Base-by-base conservation (phyloP, 1,140 invertebrate species). In the Pinna nobilis region DNA sequence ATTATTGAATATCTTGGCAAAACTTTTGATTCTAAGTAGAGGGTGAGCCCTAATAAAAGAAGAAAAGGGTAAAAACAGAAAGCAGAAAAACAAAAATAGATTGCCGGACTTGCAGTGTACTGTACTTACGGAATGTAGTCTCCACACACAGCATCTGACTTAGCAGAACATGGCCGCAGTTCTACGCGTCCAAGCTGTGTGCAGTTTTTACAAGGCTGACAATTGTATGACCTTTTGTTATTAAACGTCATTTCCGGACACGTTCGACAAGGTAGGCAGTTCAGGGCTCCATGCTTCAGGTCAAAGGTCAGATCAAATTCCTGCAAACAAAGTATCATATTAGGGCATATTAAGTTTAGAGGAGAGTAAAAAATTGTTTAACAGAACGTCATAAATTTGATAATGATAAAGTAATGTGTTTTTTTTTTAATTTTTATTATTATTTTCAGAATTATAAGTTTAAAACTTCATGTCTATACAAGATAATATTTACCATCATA, bases 171-270 rank as follows among this genome's bases (percentile, higher is more conserved):
- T n/a, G 0, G 53, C 30, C 53, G 33, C 15, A 33, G 30, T 33
- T 57, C 53, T 13, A 35, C 9, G 33, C 28, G 18, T 33, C 53
- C 28, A 18, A 57, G 32, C 33, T 30, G 13, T 2, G 28, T 57
- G 37, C 53, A 57, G 28, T 57, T 57, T 18, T 33, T 57, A 18
- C 53, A 57, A 18, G 53, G 33, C 37, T 33, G 33, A 33, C 53
- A 57, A 18, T 57, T 33, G 20, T 33, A 57, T 33, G 53, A n/a
- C 6, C 53, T 30, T 33, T 25, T 57, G 30, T 57, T 33, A 33
- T 57, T 57, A 25, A 25, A 57, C 28, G 53, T 57, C 37, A 30
- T 33, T 13, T 30, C 30, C 20, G 9, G 9, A 33, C 53, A 57
- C 18, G n/a, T 57, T 57, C 53, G 33, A 20, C 53, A 57, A 7